A percentile compares a stretch with the other conserved stretches of the same genome.
phyloP scores from a whole-genome alignment of 2,113 vertebrate species.

The Oryzias curvinotus region DNA sequence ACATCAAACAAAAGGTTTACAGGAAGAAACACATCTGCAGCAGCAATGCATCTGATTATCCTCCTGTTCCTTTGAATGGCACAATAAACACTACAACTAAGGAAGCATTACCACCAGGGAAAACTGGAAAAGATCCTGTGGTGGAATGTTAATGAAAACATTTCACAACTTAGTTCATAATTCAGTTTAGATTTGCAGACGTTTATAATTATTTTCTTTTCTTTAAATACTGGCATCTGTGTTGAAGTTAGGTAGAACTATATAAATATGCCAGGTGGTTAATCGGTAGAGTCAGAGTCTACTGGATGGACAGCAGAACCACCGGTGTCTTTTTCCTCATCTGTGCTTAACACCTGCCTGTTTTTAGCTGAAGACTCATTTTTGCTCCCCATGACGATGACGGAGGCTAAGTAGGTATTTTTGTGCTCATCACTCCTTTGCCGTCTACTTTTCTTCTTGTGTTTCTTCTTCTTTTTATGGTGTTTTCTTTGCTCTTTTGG shows the following conservation, averaged over 20 bases:
- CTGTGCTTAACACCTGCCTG: conserved; percentile 6
- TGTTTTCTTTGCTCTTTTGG: conserved; percentile 75
- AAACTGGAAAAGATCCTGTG: background rate
- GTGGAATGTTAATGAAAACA: background rate
- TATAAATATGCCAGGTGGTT: conserved; percentile 3
- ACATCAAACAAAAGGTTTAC: conserved; percentile 6
- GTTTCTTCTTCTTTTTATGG: conserved; percentile 91
- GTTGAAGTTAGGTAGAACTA: background rate
- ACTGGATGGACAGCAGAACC: conserved; percentile 12
- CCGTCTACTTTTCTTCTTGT: conserved; percentile 85
- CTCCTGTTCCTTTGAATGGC: conserved; percentile 9
- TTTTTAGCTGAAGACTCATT: conserved; percentile 66
- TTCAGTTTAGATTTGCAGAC: background rate
- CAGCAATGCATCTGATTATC: background rate
- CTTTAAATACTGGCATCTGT: conserved; percentile 12
- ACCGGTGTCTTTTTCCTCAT: conserved; percentile 3
- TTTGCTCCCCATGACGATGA: conserved; percentile 89
- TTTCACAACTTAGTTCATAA: background rate
- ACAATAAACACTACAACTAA: conserved; percentile 6
- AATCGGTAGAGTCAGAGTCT: conserved; percentile 2
- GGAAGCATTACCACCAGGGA: background rate
- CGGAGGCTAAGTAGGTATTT: conserved; percentile 66
- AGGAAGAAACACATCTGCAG: conserved; percentile 1
- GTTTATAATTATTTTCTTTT: conserved; percentile 7
- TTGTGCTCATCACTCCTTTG: conserved; percentile 60